Evolutionary conservation across 37 sponge, comb jelly and placozoan species (phyloP).

Genomic region (Lycopodina hypogea): DNA sequence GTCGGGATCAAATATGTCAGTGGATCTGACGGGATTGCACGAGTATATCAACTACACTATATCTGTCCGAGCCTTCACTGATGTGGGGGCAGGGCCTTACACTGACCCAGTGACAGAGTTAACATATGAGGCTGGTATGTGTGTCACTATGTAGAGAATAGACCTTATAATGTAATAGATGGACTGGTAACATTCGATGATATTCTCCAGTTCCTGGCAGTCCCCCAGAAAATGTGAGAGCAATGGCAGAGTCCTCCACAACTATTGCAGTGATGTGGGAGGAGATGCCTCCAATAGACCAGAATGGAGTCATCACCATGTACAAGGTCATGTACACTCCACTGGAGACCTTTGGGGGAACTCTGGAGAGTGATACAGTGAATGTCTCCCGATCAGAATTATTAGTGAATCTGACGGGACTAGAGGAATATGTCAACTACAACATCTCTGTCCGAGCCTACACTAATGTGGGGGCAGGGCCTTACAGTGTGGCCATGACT

Average conservation of each 20-base stretch:
- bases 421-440: constrained; percentile 17
- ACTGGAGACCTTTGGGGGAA: constrained; percentile 1
- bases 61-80: too few relatives aligned
- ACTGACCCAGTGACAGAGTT: not conserved
- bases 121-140: constrained; percentile 32
- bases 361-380: not conserved
- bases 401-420: constrained; percentile 1
- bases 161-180: not conserved
- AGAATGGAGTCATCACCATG: constrained; percentile 51
- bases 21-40: too few relatives aligned
- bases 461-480: constrained; percentile 28
- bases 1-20: too few relatives aligned
- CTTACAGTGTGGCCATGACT: too few relatives aligned
- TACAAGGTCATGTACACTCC: too few relatives aligned
- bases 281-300: not conserved
- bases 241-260: constrained; percentile 1
- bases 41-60: too few relatives aligned
- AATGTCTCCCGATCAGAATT: not conserved
- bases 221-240: constrained; percentile 6
- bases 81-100: constrained; percentile 35
- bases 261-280: constrained; percentile 27
- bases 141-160: not conserved
- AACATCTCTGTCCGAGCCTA: constrained; percentile 27
- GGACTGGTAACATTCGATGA: not conserved
- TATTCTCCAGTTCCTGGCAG: constrained; percentile 1